These are phyloP conservation scores for Nyctibius bracteatus DNA, from an alignment of 2,113 vertebrate species.

Conservation along the genomic window DNA sequence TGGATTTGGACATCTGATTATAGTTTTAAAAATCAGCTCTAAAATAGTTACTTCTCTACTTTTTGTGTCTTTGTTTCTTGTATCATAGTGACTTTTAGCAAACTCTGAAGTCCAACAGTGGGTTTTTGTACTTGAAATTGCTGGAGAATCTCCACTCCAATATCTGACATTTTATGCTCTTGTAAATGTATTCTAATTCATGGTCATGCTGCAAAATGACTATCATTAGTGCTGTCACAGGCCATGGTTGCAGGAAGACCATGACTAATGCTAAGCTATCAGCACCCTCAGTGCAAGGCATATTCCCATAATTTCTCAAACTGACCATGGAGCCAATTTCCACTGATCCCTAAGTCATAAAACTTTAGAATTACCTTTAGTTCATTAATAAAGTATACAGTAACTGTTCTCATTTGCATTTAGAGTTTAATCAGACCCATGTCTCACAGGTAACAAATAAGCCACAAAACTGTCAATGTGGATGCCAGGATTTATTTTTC, in stretches of 20 bases:
- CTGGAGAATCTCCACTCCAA: slow-evolving; percentile 63
- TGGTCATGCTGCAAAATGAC: slow-evolving; percentile 88
- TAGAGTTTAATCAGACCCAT: slow-evolving; percentile 83
- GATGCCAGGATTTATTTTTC: slow-evolving; percentile 76
- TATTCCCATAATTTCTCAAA: slow-evolving; percentile 90
- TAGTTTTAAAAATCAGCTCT: not conserved
- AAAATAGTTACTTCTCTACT: not conserved
- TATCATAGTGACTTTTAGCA: not conserved
- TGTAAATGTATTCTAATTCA: slow-evolving; percentile 83
- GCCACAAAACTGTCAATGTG: slow-evolving; percentile 77
- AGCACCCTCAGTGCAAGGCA: slow-evolving; percentile 78
- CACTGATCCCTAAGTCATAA: slow-evolving; percentile 86
- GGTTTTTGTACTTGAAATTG: slow-evolving; percentile 39
- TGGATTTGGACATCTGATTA: not conserved
- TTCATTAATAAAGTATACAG: slow-evolving; percentile 92
- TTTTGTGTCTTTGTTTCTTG: not conserved
- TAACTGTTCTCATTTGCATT: slow-evolving; percentile 80
- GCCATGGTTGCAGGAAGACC: slow-evolving; percentile 75
- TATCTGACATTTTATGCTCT: slow-evolving; percentile 80
- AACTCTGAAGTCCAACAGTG: slow-evolving; percentile 30
- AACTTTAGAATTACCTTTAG: slow-evolving; percentile 88
- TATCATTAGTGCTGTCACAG: slow-evolving; percentile 91
- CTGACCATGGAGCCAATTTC: slow-evolving; percentile 93
- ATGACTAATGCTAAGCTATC: slow-evolving; percentile 89
- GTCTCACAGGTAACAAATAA: slow-evolving; percentile 78